phyloP scores from a whole-genome alignment of 64 coral and sea anemone species.

The Actinia tenebrosa region DNA sequence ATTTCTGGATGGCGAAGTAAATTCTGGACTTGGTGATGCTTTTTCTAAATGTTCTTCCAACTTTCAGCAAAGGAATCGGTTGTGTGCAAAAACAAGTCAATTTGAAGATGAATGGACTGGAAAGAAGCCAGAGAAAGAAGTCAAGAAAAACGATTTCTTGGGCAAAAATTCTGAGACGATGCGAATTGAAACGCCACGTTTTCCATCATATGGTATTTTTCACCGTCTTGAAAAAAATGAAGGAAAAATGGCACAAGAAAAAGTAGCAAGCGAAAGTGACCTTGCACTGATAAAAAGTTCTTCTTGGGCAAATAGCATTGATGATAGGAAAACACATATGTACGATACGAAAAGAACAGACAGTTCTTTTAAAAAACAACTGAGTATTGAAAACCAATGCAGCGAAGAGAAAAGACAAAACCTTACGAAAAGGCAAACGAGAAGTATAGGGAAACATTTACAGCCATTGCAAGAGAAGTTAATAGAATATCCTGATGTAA shows the following conservation, averaged over 20 bases:
- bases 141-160: not conserved
- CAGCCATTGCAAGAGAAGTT: not conserved
- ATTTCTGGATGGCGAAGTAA: not conserved
- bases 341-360: not conserved
- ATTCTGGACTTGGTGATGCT: not conserved
- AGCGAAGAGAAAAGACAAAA: not conserved
- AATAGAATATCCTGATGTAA: not conserved
- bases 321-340: not conserved
- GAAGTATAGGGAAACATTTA: not conserved
- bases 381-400: not conserved
- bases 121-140: not conserved
- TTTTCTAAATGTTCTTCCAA: not conserved
- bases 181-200: not conserved
- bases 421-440: not conserved
- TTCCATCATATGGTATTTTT: not conserved
- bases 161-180: not conserved
- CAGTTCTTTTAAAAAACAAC: not conserved
- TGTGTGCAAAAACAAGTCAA: not conserved
- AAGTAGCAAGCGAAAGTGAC: not conserved
- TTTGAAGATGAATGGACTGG: not conserved
- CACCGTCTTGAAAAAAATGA: not conserved
- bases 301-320: not conserved
- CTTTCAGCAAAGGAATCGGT: not conserved
- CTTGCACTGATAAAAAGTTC: not conserved
- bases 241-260: not conserved